Percentiles rank a stretch among this genome's conserved stretches.
Conservation (phyloP, 2,113 vertebrate species). For the Hippopotamus amphibius region DNA sequence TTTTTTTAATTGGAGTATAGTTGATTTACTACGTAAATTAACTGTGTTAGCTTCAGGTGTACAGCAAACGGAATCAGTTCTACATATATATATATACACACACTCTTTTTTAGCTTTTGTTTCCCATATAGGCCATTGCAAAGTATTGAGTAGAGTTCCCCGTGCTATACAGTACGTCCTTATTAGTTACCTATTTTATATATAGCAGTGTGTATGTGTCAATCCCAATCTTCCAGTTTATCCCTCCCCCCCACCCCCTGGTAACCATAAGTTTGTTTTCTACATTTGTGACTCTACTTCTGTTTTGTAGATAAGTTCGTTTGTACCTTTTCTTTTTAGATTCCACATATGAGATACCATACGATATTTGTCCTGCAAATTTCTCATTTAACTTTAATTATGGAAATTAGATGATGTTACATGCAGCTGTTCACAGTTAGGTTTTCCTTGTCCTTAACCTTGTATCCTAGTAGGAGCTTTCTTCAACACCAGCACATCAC, state of each 20-base stretch:
- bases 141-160: neutral
- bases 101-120: neutral
- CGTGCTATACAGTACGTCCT: neutral
- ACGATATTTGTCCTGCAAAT: neutral
- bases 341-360: neutral
- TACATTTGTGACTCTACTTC: neutral
- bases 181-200: neutral
- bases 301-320: neutral
- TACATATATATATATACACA: neutral
- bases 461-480: neutral
- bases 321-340: neutral
- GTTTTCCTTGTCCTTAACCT: conserved; percentile 36
- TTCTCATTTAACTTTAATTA: conserved; percentile 53
- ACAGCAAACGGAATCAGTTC: neutral
- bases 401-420: conserved; percentile 41
- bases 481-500: neutral
- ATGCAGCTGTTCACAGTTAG: conserved; percentile 41
- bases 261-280: neutral
- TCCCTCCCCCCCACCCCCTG: neutral
- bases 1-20: neutral
- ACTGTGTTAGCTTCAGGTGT: neutral
- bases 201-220: neutral
- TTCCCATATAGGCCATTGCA: neutral
- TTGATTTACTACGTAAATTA: neutral
- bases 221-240: neutral